Conservation (phyloP, 2,113 vertebrate species). For the Nothobranchius kuhntae region DNA sequence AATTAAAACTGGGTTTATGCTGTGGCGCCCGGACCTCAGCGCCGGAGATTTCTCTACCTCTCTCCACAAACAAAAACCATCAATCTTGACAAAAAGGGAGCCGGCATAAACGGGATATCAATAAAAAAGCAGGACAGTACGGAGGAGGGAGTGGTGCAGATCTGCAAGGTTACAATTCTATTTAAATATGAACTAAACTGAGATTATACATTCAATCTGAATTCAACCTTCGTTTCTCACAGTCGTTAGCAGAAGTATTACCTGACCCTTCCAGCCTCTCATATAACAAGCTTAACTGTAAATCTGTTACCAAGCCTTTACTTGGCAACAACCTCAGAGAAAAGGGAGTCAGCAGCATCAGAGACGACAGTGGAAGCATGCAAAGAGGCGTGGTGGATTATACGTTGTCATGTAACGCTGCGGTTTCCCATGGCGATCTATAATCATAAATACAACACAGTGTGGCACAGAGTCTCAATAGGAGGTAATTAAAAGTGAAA, state of each 20-base stretch:
- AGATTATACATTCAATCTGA: neutral
- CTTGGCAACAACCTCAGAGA: slow-evolving; percentile 56
- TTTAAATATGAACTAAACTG: neutral
- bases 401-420: slow-evolving; percentile 44
- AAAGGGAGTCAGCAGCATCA: neutral
- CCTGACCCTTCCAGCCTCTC: slow-evolving; percentile 44
- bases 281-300: slow-evolving; percentile 70
- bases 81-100: slow-evolving; percentile 70
- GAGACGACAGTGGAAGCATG: slow-evolving; percentile 35
- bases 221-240: neutral
- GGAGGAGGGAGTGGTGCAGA: slow-evolving; percentile 16
- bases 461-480: neutral
- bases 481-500: neutral
- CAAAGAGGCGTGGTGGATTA: slow-evolving; percentile 45
- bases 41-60: slow-evolving; percentile 70
- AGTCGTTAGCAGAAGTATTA: slow-evolving; percentile 12
- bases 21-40: slow-evolving; percentile 52
- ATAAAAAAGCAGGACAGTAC: slow-evolving; percentile 48
- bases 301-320: slow-evolving; percentile 66
- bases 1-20: slow-evolving; percentile 83
- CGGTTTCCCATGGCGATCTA: slow-evolving; percentile 17
- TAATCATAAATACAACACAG: slow-evolving; percentile 3
- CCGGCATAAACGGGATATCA: slow-evolving; percentile 61
- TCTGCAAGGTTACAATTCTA: slow-evolving; percentile 1
- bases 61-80: slow-evolving; percentile 73